These are phyloP conservation scores for Conus ventricosus DNA, from an alignment of 1,140 invertebrate genomes.

Conservation along the genomic window DNA sequence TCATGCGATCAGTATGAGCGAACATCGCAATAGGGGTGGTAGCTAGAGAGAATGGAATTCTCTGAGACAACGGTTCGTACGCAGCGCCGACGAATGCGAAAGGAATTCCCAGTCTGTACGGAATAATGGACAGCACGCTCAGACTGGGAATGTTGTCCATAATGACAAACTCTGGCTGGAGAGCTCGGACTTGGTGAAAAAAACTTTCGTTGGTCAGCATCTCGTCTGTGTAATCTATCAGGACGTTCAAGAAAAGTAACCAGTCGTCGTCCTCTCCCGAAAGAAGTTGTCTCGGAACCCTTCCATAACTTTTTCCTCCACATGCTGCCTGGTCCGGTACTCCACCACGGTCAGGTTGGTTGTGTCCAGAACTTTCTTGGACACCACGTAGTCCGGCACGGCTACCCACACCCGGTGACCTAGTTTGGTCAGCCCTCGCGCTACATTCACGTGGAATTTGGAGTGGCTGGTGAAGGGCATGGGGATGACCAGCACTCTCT, in stretches of 20 bases:
- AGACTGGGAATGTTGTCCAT: slow-evolving; percentile 31
- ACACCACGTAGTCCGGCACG: slow-evolving; percentile 28
- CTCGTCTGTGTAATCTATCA: background rate
- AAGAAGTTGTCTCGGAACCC: background rate
- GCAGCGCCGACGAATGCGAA: slow-evolving; percentile 32
- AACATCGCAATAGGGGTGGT: background rate
- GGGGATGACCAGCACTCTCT: slow-evolving; percentile 31
- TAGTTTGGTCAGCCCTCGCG: background rate
- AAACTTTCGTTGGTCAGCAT: slow-evolving; percentile 14
- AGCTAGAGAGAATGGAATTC: slow-evolving; percentile 32
- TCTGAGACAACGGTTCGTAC: background rate
- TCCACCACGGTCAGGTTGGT: slow-evolving; percentile 27
- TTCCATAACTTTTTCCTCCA: background rate
- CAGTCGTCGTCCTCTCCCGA: background rate
- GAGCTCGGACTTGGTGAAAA: background rate
- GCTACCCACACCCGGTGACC: slow-evolving; percentile 40
- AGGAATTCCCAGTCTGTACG: slow-evolving; percentile 42
- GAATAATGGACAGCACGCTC: slow-evolving; percentile 31
- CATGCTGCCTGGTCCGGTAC: background rate
- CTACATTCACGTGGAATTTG: slow-evolving; percentile 31
- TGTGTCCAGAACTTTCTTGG: slow-evolving; percentile 23
- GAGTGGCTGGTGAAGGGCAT: slow-evolving; percentile 29
- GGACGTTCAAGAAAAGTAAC: background rate
- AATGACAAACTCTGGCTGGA: slow-evolving; percentile 34
- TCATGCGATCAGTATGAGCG: slow-evolving; percentile 24